Evolutionary conservation across 2,797 vertebrate species (phyloP), one percentile per base, ranked within the genome.

Genomic region (Nasua narica): DNA sequence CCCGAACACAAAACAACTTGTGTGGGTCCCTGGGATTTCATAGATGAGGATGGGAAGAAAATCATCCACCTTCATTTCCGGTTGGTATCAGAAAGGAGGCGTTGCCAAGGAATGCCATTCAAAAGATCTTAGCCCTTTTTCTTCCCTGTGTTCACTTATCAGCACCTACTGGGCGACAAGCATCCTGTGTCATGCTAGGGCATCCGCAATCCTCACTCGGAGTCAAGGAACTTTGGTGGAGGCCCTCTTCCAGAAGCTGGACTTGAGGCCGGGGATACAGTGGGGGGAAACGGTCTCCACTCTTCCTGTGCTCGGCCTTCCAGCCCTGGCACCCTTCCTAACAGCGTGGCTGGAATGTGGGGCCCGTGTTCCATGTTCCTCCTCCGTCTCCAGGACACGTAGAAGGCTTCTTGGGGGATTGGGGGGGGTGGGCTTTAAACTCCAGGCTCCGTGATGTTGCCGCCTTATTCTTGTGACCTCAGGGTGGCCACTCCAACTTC

Each of bases 1-100:
- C 56, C 79, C 14, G 2, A 78, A 76, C 85, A 65, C 78, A 72
- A 87, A 58, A 21, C 21, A n/a, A 40, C 88, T 92, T 79, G 56
- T 91, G 87, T 94, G 93, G 52, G 43, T 74, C 86, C 79, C 69
- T 62, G 58, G 35, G 87, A n/a, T 50, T 78, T 60, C 5, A 27
- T 62, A 62, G 50, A 62, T 10, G 18, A 37, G 43, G 43, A 5
- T 35, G 27, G 54, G 87, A 3, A 3, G 18, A 19, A 37, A 72
- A 27, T 27, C 65, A 2, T 29, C 69, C 70, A 54, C 5, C 13
- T 81, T 54, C 5, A 0, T 29, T 58, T 84, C 84, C 85, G 19
- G 9, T 16, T 83, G 92, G 67, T 54, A 10, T 25, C 46, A 19
- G n/a, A 25, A 83, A 35, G 25, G 52, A 35, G 48, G 35, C 19